These are phyloP conservation scores for Ophiodon elongatus DNA, from an alignment of 2,113 vertebrate genomes.

Conservation along the genomic window DNA sequence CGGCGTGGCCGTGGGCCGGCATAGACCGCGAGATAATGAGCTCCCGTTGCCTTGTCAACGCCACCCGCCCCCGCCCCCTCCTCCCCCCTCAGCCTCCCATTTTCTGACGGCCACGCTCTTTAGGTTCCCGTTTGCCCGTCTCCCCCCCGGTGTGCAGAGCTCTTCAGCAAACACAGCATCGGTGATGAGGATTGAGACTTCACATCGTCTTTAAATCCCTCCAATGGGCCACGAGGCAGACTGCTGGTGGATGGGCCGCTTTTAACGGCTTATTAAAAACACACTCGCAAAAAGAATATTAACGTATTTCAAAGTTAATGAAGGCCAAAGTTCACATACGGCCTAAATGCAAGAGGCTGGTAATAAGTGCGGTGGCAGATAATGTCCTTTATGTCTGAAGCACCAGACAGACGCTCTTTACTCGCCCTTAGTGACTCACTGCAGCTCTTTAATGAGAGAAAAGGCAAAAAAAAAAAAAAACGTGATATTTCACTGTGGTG, in stretches of 20 bases:
- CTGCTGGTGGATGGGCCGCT: background rate
- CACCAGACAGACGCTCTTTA: background rate
- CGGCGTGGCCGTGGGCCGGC: slow-evolving; percentile 68
- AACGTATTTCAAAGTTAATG: background rate
- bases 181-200: slow-evolving; percentile 50
- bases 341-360: background rate
- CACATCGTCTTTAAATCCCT: slow-evolving; percentile 60
- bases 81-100: background rate
- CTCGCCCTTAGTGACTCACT: background rate
- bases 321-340: background rate
- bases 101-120: slow-evolving; percentile 37
- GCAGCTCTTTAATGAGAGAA: background rate
- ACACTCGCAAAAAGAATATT: background rate
- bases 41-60: slow-evolving; percentile 81
- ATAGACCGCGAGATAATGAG: slow-evolving; percentile 80
- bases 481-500: background rate
- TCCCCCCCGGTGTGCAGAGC: slow-evolving; percentile 39
- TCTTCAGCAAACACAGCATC: slow-evolving; percentile 68
- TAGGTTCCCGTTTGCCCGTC: slow-evolving; percentile 42
- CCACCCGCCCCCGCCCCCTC: too few species aligned
- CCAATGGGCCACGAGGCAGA: background rate
- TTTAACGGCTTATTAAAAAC: background rate
- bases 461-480: background rate
- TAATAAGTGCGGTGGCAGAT: background rate
- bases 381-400: background rate